Evolutionary conservation across 2,888 invertebrate genomes (phyloP).

Genomic region (Cantharis flavilabris): DNA sequence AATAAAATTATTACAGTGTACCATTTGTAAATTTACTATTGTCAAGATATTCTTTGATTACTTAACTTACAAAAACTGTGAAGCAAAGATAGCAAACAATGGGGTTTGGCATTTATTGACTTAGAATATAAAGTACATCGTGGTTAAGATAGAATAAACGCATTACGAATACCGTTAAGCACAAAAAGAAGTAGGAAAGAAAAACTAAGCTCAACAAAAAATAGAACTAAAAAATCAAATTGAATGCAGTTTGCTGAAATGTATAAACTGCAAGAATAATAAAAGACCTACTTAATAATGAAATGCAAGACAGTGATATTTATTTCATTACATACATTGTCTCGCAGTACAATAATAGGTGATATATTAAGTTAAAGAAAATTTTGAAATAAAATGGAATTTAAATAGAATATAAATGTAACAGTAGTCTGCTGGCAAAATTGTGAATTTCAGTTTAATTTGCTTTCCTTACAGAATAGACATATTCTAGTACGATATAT

Average conservation of each 20-base stretch:
- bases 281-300: neutral
- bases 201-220: neutral
- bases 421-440: too few species aligned
- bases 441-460: too few species aligned
- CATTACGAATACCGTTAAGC: neutral
- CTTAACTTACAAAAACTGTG: neutral
- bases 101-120: neutral
- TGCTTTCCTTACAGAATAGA: too few species aligned
- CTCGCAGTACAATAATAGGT: neutral
- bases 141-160: neutral
- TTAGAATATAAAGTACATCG: neutral
- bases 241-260: neutral
- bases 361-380: neutral
- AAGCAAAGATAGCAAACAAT: neutral
- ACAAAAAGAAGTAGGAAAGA: neutral
- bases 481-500: too few species aligned
- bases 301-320: neutral
- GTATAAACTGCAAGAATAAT: neutral
- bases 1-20: neutral
- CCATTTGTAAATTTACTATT: neutral
- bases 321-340: neutral
- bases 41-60: neutral
- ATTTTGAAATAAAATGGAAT: neutral
- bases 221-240: neutral
- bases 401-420: neutral